Evolutionary conservation across 2,888 invertebrate species (phyloP), one percentile per base, ranked within the genome.

Genomic region (Pandemis cinnamomeana): DNA sequence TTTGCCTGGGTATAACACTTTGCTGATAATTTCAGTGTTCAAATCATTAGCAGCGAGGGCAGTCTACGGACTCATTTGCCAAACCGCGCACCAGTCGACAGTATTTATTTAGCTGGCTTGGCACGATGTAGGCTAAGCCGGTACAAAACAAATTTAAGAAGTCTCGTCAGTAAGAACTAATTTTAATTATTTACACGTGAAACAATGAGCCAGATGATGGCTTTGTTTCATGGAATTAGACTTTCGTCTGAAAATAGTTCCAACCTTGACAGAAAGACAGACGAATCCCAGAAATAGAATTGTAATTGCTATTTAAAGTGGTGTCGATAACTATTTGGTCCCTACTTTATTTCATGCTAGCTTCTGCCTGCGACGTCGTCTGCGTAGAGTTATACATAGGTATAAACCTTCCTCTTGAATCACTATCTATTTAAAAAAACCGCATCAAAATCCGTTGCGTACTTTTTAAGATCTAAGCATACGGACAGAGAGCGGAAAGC

Each of bases 121-220:
- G 70, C 70, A 67, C 61, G 36, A n/a, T 64, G 20, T 71, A 58
- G 42, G 10, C 63, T 42, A 48, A 48, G 58, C 69, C 60, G 48
- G 60, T 60, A 71, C 66, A 71, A 70, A 64, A 63, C 55, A 36
- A 10, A 36, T 63, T 42, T n/a, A 53, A 63, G 67, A 72, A 72
- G 15, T 55, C 62, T 36, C 48, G 64, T n/a, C 55, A 55, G 74
- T 70, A 69, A 69, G 74, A 74, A 67, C 66, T 74, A 67, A 74
- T 74, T 74, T 74, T 74, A 71, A 73, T 66, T 73, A 73, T 73
- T 66, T 70, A 66, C 58, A 58, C 58, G 64, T 66, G 58, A 70
- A 72, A 73, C 60, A 58, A 58, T 64, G 41, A 48, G 63, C 42
- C 63, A 64, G 69, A 44, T 58, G 72, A 69, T 64, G 55, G 58